Percentiles rank a stretch among this genome's conserved stretches.
Conservation (phyloP, 1,140 invertebrate species). For the Contarinia nasturtii region DNA sequence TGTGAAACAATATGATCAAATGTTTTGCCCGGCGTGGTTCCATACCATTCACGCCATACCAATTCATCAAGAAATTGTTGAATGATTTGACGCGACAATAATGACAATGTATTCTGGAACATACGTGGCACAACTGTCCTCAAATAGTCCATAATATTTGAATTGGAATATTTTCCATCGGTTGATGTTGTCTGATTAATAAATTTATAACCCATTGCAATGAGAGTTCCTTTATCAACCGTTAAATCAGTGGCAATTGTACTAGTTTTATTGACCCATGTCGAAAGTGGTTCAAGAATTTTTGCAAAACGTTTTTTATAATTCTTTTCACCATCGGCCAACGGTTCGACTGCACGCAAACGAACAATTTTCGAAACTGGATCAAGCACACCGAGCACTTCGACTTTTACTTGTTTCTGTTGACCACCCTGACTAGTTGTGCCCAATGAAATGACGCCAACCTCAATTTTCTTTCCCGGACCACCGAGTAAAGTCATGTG, state of each 20-base stretch:
- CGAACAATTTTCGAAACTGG: slow-evolving; percentile 50
- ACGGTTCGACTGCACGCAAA: slow-evolving; percentile 60
- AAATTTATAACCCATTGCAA: slow-evolving; percentile 54
- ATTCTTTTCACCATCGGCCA: slow-evolving; percentile 52
- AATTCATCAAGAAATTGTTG: slow-evolving; percentile 79
- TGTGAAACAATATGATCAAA: slow-evolving; percentile 66
- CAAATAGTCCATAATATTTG: slow-evolving; percentile 72
- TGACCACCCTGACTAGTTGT: slow-evolving; percentile 69
- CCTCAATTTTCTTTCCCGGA: slow-evolving; percentile 40
- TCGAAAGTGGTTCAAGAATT: slow-evolving; percentile 54
- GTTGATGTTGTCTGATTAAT: slow-evolving; percentile 47
- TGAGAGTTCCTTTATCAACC: slow-evolving; percentile 56
- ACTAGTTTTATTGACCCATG: slow-evolving; percentile 60
- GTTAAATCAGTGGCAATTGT: slow-evolving; percentile 63
- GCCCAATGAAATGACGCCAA: slow-evolving; percentile 75
- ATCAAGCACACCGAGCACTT: slow-evolving; percentile 71
- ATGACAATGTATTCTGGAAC: slow-evolving; percentile 73
- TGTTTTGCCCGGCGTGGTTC: slow-evolving; percentile 47
- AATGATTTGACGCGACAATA: slow-evolving; percentile 64
- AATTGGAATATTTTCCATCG: slow-evolving; percentile 38
- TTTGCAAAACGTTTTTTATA: slow-evolving; percentile 56
- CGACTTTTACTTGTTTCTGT: slow-evolving; percentile 67
- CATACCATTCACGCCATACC: slow-evolving; percentile 56
- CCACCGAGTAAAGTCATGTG: slow-evolving; percentile 52
- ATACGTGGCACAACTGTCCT: slow-evolving; percentile 67